Percentiles rank a stretch among this genome's conserved stretches.
Evolutionary conservation across 2,888 invertebrate genomes (phyloP).

Genomic region (Opisthograptis luteolata): DNA sequence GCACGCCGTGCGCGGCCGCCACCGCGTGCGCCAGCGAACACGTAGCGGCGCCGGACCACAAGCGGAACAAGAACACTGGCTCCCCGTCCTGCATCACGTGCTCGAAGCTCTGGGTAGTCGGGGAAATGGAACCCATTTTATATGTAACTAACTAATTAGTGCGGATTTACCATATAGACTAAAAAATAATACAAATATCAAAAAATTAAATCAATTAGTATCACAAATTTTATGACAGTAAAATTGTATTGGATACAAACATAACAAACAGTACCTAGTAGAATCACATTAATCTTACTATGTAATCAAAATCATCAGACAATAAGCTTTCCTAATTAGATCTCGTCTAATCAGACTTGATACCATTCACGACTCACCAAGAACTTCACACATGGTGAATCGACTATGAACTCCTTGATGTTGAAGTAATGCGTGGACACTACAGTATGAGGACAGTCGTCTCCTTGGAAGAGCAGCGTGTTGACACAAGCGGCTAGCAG

Average conservation of each 20-base stretch:
- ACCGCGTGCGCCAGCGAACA: slow-evolving; percentile 88
- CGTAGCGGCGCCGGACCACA: slow-evolving; percentile 84
- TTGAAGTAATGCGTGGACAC: slow-evolving; percentile 91
- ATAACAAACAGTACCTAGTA: no score
- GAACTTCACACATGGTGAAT: slow-evolving; percentile 76
- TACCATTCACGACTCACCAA: slow-evolving; percentile 69
- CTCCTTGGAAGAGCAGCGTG: slow-evolving; percentile 83
- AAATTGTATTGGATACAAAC: no score
- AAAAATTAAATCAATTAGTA: no score
- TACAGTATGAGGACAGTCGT: slow-evolving; percentile 88
- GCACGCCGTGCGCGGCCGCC: slow-evolving; percentile 85
- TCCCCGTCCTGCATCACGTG: slow-evolving; percentile 82
- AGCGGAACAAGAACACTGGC: slow-evolving; percentile 87
- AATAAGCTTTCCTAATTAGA: no score
- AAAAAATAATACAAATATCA: no score
- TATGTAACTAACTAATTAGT: no score
- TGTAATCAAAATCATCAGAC: no score
- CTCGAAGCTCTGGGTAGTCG: slow-evolving; percentile 88
- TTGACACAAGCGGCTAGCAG: slow-evolving; percentile 88
- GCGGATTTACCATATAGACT: no score
- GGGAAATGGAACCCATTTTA: no score
- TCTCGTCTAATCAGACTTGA: neutral
- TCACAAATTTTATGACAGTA: no score
- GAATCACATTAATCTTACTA: no score
- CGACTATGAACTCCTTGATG: slow-evolving; percentile 83